A percentile compares a stretch with the other conserved stretches of the same genome.
These are phyloP conservation scores for Coryphaenoides rupestris DNA, from an alignment of 2,113 vertebrate genomes.

Conservation along the genomic window DNA sequence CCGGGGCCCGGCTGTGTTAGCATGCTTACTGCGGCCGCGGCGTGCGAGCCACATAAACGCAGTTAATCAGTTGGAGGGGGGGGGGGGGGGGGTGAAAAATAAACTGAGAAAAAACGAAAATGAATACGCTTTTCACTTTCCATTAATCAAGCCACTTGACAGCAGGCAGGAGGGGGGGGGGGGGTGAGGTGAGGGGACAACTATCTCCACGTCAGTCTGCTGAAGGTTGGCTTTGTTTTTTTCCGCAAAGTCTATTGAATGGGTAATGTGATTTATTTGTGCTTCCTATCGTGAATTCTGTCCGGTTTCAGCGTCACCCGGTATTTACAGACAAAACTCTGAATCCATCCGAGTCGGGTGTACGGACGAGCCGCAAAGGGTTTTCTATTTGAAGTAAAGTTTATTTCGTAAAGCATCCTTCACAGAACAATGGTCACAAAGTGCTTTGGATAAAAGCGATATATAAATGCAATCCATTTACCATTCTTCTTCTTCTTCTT, in stretches of 20 bases:
- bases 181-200: slow-evolving; percentile 4
- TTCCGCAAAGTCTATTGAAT: neutral
- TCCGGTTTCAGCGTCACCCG: neutral
- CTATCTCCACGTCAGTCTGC: slow-evolving; percentile 29
- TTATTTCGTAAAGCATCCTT: too few relatives aligned
- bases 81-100: too few relatives aligned
- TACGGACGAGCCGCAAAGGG: neutral
- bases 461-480: too few relatives aligned
- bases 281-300: slow-evolving; percentile 2
- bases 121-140: slow-evolving; percentile 26
- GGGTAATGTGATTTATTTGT: slow-evolving; percentile 4
- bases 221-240: neutral
- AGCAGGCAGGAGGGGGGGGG: slow-evolving; percentile 1
- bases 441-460: too few relatives aligned
- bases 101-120: neutral
- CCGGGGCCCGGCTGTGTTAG: slow-evolving; percentile 8
- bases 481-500: slow-evolving; percentile 21
- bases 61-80: slow-evolving; percentile 34
- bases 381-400: too few relatives aligned
- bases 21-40: slow-evolving; percentile 21
- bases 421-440: too few relatives aligned
- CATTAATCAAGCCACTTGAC: slow-evolving; percentile 26
- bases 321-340: too few relatives aligned
- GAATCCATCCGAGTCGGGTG: too few relatives aligned
- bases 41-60: too few relatives aligned